phyloP scores from a whole-genome alignment of 2,888 invertebrate species.

The Limnephilus rhombicus region DNA sequence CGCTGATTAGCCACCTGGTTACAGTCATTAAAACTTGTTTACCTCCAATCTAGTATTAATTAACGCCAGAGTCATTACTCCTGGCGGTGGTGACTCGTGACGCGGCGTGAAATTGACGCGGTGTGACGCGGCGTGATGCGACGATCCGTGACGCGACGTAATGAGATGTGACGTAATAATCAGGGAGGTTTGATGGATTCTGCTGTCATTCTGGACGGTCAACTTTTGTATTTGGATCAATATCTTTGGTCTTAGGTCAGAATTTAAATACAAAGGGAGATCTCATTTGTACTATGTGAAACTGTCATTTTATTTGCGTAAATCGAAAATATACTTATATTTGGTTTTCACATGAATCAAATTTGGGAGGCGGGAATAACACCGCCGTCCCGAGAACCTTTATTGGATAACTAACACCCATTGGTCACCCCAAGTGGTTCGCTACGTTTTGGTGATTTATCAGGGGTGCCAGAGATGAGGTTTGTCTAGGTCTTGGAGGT shows the following conservation, averaged over 20 bases:
- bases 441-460: too few relatives aligned
- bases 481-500: too few relatives aligned
- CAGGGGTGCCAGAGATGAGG: too few relatives aligned
- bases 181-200: background rate
- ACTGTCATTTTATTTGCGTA: too few relatives aligned
- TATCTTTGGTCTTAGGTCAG: background rate
- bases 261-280: background rate
- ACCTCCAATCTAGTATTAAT: constrained; percentile 25
- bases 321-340: too few relatives aligned
- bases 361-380: too few relatives aligned
- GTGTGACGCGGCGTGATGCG: background rate
- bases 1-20: constrained; percentile 6
- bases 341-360: too few relatives aligned
- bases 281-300: too few relatives aligned
- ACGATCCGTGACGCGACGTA: background rate
- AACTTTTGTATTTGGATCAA: background rate
- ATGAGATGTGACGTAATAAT: background rate
- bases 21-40: constrained; percentile 27
- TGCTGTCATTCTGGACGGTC: background rate
- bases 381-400: too few relatives aligned
- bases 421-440: too few relatives aligned
- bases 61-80: background rate
- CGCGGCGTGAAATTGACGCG: background rate
- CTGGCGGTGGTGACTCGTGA: background rate
- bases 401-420: too few relatives aligned